These are phyloP conservation scores for Sebastes vulpes DNA, from an alignment of 2,797 vertebrate species.

Conservation along the genomic window DNA sequence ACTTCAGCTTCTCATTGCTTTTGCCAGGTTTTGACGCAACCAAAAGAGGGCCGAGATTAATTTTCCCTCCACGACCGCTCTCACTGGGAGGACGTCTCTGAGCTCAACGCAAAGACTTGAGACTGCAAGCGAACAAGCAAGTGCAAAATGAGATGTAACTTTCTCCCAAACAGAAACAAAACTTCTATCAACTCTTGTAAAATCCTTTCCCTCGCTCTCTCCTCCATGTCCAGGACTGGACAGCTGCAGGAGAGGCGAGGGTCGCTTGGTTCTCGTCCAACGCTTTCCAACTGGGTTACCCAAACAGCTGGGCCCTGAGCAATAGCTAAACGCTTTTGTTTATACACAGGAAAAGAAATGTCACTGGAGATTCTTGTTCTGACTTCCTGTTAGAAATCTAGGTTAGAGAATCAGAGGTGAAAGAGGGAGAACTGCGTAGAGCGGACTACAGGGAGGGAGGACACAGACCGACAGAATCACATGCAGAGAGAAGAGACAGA, in stretches of 20 bases:
- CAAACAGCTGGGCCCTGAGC: constrained; percentile 69
- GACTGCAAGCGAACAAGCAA: neutral
- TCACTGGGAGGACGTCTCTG: neutral
- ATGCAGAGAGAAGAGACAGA: constrained; percentile 26
- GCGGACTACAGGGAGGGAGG: constrained; percentile 13
- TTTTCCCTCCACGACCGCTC: constrained; percentile 6
- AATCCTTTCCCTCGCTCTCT: neutral
- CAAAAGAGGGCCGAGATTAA: neutral
- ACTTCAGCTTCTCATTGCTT: constrained; percentile 24
- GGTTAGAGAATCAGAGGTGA: constrained; percentile 9
- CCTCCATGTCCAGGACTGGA: constrained; percentile 6
- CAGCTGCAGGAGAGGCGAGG: constrained; percentile 64
- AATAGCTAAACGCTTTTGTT: constrained; percentile 52
- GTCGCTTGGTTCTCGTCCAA: constrained; percentile 53
- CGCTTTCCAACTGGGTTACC: constrained; percentile 65
- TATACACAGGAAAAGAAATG: constrained; percentile 24
- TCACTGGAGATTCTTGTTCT: constrained; percentile 51
- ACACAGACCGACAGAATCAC: constrained; percentile 22
- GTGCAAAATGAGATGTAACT: neutral
- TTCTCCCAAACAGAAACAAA: neutral
- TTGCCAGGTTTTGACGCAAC: constrained; percentile 47
- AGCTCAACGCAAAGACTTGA: neutral
- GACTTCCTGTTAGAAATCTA: constrained; percentile 43
- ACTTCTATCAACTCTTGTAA: neutral
- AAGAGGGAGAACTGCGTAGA: constrained; percentile 16